Base-by-base conservation (phyloP, 2,888 invertebrate genomes). In the Drosophila infuscata region DNA sequence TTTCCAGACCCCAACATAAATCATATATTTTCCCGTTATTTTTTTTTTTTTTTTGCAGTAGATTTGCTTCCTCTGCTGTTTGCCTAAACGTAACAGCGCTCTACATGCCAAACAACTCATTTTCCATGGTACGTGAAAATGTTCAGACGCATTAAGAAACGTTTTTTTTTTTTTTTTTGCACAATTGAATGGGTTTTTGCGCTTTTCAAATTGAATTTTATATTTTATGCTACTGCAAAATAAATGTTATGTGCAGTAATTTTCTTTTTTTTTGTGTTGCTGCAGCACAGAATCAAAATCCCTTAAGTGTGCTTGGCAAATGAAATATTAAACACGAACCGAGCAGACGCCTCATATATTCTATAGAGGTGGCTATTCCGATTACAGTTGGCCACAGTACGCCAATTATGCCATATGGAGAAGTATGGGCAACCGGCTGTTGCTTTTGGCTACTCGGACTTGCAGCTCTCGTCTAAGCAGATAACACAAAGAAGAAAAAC, bases 141-240 rank as follows among this genome's bases (percentile, higher is more conserved):
- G 78, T 78, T 78, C 57, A 68, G 72, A 70, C 83, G 70, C 81
- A 88, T 86, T 83, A 83, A 79, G 70, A 73, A 51, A 32, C 58
- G 61, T 67, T 61, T 12, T 20, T 12, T 49, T 49, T 38, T 46
- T 33, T 20, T 64, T 72, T 70, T 59, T 61, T 60, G 48, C 48
- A 58, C 52, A 74, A 73, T 71, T 78, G 32, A 35, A 49, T 57
- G 43, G 29, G 52, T 60, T 62, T 66, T 69, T 59, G 61, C 36
- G 74, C 56, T 53, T 52, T 46, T 61, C 33, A 82, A 84, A 87
- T 87, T 87, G 79, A 83, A 88, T 86, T 83, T 79, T 69, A 73
- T 70, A 69, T 80, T 82, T 72, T 76, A 67, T 71, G 63, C 70
- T 69, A 67, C 51, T 71, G 81, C 64, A 70, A 66, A 74, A 68